phyloP scores from a whole-genome alignment of 2,888 invertebrate species.

The Hoplodrina ambigua region DNA sequence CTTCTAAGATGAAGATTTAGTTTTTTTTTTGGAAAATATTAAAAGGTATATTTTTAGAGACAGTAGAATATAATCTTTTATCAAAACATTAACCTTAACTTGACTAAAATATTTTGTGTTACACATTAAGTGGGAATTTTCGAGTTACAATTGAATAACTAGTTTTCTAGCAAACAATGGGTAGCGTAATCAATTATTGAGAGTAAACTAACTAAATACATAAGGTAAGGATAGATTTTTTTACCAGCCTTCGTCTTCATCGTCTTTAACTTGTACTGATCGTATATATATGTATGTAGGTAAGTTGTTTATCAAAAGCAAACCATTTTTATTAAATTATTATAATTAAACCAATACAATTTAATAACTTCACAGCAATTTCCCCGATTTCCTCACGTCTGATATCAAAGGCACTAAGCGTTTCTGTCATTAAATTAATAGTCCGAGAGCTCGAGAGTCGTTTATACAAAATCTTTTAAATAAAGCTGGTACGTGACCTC shows the following conservation, averaged over 20 bases:
- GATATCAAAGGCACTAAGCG: constrained; percentile 74
- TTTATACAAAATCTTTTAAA: constrained; percentile 86
- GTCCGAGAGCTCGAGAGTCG: constrained; percentile 78
- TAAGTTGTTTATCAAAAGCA: too few species aligned
- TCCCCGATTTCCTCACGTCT: constrained; percentile 70
- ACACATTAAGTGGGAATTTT: too few species aligned
- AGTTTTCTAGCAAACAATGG: too few species aligned
- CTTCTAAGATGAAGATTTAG: not conserved
- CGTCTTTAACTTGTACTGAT: too few species aligned
- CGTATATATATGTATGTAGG: too few species aligned
- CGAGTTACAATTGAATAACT: too few species aligned
- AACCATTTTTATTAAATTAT: constrained; percentile 1
- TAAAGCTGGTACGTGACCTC: constrained; percentile 85
- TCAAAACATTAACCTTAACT: not conserved
- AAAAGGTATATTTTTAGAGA: not conserved
- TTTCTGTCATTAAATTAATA: constrained; percentile 81
- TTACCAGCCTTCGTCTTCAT: too few species aligned
- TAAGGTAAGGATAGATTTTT: not conserved
- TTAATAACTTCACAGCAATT: constrained; percentile 54
- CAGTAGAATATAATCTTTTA: not conserved
- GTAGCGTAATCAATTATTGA: not conserved
- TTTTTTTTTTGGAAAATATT: not conserved
- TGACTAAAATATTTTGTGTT: too few species aligned
- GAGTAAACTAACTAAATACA: not conserved
- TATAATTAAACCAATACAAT: constrained; percentile 23